Percentiles rank a stretch among this genome's conserved stretches.
These are phyloP conservation scores for Pteruthius melanotis DNA, from an alignment of 2,113 vertebrate genomes.

Conservation along the genomic window DNA sequence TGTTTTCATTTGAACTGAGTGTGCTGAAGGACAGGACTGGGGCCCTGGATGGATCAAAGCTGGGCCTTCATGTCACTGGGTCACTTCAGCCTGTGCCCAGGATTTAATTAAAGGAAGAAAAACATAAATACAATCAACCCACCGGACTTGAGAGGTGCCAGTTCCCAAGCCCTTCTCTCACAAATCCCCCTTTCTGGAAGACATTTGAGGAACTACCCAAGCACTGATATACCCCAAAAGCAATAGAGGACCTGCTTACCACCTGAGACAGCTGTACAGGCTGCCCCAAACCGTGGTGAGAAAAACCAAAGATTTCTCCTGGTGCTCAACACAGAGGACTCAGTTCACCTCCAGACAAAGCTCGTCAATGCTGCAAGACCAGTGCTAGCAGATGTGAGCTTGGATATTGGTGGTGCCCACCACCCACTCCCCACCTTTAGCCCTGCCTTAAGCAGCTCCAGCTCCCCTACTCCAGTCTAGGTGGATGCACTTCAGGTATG, in stretches of 20 bases:
- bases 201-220: background rate
- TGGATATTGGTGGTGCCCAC: background rate
- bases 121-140: background rate
- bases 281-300: background rate
- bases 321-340: background rate
- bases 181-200: background rate
- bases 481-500: background rate
- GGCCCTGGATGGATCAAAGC: constrained; percentile 26
- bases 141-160: background rate
- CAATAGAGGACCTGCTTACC: background rate
- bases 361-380: background rate
- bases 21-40: background rate
- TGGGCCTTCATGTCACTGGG: background rate
- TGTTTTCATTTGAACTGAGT: background rate
- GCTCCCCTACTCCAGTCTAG: background rate
- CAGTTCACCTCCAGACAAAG: background rate
- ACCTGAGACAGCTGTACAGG: background rate
- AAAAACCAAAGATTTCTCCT: background rate
- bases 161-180: background rate
- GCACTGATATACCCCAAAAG: background rate
- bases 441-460: background rate
- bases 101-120: constrained; percentile 35
- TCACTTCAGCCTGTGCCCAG: background rate
- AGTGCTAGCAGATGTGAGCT: background rate
- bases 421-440: background rate